Percentiles rank a stretch among this genome's conserved stretches.
phyloP scores from a whole-genome alignment of 2,888 invertebrate genomes.

The Cheilosia grossa region DNA sequence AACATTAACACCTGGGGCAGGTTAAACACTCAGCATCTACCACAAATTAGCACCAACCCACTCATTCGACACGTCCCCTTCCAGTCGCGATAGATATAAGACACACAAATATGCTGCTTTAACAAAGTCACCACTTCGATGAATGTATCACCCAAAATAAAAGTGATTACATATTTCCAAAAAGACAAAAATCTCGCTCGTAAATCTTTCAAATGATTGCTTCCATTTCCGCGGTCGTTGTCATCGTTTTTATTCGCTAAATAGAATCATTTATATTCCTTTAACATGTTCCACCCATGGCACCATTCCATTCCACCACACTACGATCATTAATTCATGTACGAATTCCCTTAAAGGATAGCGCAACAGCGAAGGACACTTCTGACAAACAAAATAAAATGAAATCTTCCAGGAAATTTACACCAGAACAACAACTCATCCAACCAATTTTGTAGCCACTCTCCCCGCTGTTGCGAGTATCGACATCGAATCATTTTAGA shows the following conservation, averaged over 20 bases:
- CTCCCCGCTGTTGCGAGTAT: not conserved
- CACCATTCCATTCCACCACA: not conserved
- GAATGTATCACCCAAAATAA: not conserved
- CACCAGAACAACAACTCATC: constrained; percentile 20
- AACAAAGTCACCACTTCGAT: not conserved
- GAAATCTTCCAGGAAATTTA: not conserved
- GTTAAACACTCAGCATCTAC: no score
- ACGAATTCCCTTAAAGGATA: constrained; percentile 11
- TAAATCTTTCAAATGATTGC: constrained; percentile 30
- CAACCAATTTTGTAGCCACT: not conserved
- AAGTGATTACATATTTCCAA: not conserved
- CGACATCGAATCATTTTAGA: not conserved
- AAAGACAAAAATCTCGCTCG: not conserved
- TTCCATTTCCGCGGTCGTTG: constrained; percentile 13
- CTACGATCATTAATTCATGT: not conserved
- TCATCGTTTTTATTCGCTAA: constrained; percentile 1
- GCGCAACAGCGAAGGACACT: constrained; percentile 13
- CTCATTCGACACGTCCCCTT: not conserved
- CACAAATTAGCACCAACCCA: not conserved
- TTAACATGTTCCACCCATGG: not conserved
- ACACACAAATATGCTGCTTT: not conserved
- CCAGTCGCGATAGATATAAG: not conserved
- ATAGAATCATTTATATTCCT: not conserved
- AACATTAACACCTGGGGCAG: no score
- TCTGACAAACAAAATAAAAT: constrained; percentile 1